These are phyloP conservation scores for Coenonympha arcania DNA, from an alignment of 2,888 invertebrate species.

Conservation along the genomic window DNA sequence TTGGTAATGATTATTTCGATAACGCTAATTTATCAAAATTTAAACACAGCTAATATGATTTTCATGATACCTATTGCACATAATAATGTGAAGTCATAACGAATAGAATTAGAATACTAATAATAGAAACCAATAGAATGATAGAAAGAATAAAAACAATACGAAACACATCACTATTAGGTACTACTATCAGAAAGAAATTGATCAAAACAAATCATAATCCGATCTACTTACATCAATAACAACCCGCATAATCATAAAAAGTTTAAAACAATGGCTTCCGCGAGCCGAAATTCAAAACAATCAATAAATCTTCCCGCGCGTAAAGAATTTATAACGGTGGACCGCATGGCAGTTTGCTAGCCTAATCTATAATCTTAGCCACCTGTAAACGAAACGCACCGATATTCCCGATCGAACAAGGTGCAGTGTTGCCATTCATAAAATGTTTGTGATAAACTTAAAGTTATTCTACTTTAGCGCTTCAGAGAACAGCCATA, in stretches of 20 bases:
- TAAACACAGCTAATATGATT: neutral
- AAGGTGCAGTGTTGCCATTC: neutral
- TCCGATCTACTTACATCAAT: conserved; percentile 2
- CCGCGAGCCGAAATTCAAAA: conserved; percentile 18
- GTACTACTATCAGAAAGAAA: neutral
- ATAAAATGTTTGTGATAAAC: neutral
- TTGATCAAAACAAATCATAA: neutral
- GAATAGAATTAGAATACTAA: no score
- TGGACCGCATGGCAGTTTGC: conserved; percentile 23
- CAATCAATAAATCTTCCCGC: conserved; percentile 21
- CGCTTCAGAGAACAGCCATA: no score
- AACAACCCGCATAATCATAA: conserved; percentile 2
- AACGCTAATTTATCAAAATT: neutral
- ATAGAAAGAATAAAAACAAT: neutral
- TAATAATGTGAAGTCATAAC: no score
- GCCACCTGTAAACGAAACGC: conserved; percentile 33
- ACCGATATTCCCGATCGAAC: conserved; percentile 33
- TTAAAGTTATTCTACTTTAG: neutral
- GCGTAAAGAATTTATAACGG: conserved; percentile 25
- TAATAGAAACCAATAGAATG: no score
- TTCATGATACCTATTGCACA: neutral
- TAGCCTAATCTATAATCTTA: conserved; percentile 35
- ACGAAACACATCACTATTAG: neutral
- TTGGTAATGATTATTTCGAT: neutral
- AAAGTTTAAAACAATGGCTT: conserved; percentile 9